A percentile compares a stretch with the other conserved stretches of the same genome.
Evolutionary conservation across 2,888 invertebrate species (phyloP).

Genomic region (Mesochorus sp.): DNA sequence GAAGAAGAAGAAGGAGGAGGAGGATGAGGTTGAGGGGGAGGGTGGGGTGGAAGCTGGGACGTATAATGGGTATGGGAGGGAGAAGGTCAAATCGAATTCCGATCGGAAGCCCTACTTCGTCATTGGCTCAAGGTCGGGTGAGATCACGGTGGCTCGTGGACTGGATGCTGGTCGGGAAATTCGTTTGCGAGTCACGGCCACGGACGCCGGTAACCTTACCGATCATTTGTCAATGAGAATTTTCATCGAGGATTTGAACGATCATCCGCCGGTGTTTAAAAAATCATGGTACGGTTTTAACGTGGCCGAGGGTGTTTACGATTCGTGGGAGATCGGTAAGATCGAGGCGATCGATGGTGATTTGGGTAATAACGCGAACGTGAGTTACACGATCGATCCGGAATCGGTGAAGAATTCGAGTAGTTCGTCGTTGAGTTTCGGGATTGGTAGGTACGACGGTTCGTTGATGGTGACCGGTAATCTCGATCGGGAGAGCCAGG

Average conservation of each 20-base stretch:
- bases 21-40: background rate
- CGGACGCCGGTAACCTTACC: slow-evolving; percentile 89
- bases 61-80: slow-evolving; percentile 73
- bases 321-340: slow-evolving; percentile 88
- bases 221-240: slow-evolving; percentile 88
- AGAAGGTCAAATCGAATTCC: slow-evolving; percentile 71
- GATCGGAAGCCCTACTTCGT: slow-evolving; percentile 87
- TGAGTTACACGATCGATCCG: slow-evolving; percentile 85
- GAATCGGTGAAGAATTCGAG: background rate
- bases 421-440: slow-evolving; percentile 83
- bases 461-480: slow-evolving; percentile 88
- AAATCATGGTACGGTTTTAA: slow-evolving; percentile 93
- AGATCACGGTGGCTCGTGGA: slow-evolving; percentile 88
- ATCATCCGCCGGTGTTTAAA: slow-evolving; percentile 92
- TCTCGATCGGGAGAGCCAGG: slow-evolving; percentile 89
- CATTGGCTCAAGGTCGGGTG: slow-evolving; percentile 90
- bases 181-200: slow-evolving; percentile 88
- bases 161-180: slow-evolving; percentile 90
- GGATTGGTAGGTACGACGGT: slow-evolving; percentile 87
- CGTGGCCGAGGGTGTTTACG: slow-evolving; percentile 90
- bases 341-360: slow-evolving; percentile 91
- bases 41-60: slow-evolving; percentile 82
- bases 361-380: slow-evolving; percentile 90
- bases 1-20: background rate
- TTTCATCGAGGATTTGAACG: slow-evolving; percentile 91